Evolutionary conservation across 2,113 vertebrate genomes (phyloP).

Genomic region (Indicator indicator): DNA sequence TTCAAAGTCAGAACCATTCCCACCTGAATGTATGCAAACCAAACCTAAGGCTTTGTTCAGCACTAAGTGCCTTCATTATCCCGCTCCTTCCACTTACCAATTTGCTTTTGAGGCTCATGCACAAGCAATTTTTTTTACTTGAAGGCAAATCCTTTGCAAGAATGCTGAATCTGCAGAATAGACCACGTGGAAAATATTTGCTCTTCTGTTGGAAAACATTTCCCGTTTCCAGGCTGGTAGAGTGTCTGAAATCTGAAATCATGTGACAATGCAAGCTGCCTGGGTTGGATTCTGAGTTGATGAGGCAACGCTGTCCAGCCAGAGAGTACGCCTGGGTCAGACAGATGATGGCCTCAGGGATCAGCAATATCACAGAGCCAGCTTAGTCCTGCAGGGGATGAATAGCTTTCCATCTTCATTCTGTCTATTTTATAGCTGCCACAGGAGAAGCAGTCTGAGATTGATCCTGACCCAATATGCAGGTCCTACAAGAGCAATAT

Average conservation of each 20-base stretch:
- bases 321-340: background rate
- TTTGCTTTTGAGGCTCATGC: slow-evolving; percentile 4
- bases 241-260: slow-evolving; percentile 12
- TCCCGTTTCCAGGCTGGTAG: background rate
- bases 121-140: slow-evolving; percentile 7
- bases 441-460: background rate
- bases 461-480: slow-evolving; percentile 23
- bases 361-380: background rate
- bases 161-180: background rate
- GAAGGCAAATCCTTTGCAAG: slow-evolving; percentile 11
- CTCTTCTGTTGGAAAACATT: background rate
- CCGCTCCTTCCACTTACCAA: background rate
- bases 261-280: background rate
- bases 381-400: background rate
- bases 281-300: background rate
- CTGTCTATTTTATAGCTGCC: slow-evolving; percentile 42
- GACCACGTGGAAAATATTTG: slow-evolving; percentile 41
- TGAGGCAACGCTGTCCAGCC: background rate
- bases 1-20: slow-evolving; percentile 28
- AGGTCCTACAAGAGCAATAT: slow-evolving; percentile 10
- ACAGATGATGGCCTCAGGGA: background rate
- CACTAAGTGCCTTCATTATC: slow-evolving; percentile 18
- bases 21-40: slow-evolving; percentile 32
- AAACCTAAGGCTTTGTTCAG: background rate
- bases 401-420: slow-evolving; percentile 34